Conservation (phyloP, 1,140 invertebrate genomes). For the Aphaenogaster ashmeadi region DNA sequence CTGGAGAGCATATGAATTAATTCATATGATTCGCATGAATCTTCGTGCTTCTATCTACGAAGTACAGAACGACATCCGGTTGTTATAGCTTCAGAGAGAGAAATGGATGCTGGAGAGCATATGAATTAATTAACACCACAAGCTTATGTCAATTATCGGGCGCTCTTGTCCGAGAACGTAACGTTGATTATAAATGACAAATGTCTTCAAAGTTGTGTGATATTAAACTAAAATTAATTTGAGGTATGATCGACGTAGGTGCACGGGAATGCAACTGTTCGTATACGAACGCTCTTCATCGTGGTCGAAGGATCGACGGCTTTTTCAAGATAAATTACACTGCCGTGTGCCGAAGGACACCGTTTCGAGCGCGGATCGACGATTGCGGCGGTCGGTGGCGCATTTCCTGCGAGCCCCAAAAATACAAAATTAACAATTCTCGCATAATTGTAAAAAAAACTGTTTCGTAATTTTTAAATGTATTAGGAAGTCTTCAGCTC, state of each 20-base stretch:
- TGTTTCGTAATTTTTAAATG: conserved; percentile 20
- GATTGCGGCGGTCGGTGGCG: background rate
- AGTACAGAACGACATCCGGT: background rate
- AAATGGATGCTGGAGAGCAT: conserved; percentile 45
- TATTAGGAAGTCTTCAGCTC: background rate
- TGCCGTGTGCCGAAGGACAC: conserved; percentile 75
- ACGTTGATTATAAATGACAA: conserved; percentile 35
- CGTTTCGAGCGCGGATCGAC: conserved; percentile 67
- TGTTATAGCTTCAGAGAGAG: background rate
- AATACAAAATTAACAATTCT: conserved; percentile 12
- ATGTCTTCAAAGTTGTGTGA: conserved; percentile 57
- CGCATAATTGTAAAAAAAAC: background rate
- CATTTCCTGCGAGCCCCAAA: background rate
- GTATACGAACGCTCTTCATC: conserved; percentile 67
- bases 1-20: no score
- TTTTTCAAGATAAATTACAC: conserved; percentile 66
- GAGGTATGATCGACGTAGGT: conserved; percentile 49
- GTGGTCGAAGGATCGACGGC: conserved; percentile 65
- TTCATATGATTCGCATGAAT: background rate
- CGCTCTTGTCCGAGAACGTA: conserved; percentile 48
- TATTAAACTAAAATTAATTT: conserved; percentile 58
- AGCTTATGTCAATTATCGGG: conserved; percentile 74
- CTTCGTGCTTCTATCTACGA: background rate
- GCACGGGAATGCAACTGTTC: background rate
- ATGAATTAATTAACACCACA: conserved; percentile 50